A percentile compares a stretch with the other conserved stretches of the same genome.
Evolutionary conservation across 2,113 vertebrate species (phyloP).

Genomic region (Prinia subflava): DNA sequence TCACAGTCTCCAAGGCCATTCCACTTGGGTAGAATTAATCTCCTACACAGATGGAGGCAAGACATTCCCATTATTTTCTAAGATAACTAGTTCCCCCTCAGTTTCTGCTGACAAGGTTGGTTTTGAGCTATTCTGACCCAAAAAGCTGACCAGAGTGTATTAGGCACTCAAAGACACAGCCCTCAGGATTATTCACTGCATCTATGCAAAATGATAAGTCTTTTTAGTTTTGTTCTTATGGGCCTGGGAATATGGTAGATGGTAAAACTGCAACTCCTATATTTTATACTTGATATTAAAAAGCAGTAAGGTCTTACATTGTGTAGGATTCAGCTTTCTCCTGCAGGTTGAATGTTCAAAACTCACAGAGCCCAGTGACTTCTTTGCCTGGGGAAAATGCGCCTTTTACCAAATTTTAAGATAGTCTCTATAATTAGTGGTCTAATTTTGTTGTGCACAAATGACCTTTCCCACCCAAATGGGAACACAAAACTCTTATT

Average conservation of each 20-base stretch:
- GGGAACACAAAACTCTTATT: background rate
- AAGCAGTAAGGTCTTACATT: background rate
- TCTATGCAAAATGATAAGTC: background rate
- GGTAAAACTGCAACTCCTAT: background rate
- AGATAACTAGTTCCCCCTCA: slow-evolving; percentile 41
- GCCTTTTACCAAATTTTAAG: slow-evolving; percentile 36
- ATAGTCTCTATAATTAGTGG: slow-evolving; percentile 54
- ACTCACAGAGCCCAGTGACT: background rate
- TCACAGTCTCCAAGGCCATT: slow-evolving; percentile 13
- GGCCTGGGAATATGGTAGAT: background rate
- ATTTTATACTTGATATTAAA: background rate
- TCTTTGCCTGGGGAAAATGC: background rate
- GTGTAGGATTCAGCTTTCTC: background rate
- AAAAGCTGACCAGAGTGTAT: slow-evolving; percentile 4
- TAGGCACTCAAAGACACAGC: background rate
- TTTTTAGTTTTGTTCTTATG: background rate
- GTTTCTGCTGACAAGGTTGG: slow-evolving; percentile 51
- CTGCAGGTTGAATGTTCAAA: background rate
- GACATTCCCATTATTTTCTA: slow-evolving; percentile 50
- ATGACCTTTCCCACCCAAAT: slow-evolving; percentile 27
- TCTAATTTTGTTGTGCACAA: slow-evolving; percentile 20
- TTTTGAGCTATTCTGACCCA: slow-evolving; percentile 30
- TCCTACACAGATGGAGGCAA: slow-evolving; percentile 3
- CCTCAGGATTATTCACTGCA: background rate
- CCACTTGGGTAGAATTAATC: slow-evolving; percentile 50